phyloP scores from a whole-genome alignment of 2,113 vertebrate genomes.

The Cygnus atratus region DNA sequence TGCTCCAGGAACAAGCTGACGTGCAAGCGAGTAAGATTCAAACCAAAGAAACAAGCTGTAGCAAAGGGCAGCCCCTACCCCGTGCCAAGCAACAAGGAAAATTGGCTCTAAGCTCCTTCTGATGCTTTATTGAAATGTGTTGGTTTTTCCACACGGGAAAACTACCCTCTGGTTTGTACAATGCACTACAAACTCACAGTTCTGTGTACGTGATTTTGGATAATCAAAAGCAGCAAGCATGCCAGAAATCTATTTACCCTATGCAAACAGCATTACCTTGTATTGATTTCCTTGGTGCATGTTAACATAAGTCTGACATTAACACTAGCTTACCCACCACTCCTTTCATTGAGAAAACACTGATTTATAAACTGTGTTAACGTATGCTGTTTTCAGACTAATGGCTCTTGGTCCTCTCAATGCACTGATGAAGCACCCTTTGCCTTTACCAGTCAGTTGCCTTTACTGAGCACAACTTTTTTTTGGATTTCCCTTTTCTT shows the following conservation, averaged over 20 bases:
- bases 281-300: not conserved
- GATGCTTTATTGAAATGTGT: not conserved
- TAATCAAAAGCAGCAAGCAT: constrained; percentile 10
- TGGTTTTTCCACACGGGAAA: not conserved
- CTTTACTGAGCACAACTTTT: not conserved
- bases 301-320: constrained; percentile 32
- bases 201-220: not conserved
- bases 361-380: not conserved
- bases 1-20: not conserved
- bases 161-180: not conserved
- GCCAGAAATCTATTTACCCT: constrained; percentile 51
- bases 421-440: not conserved
- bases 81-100: not conserved
- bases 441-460: not conserved
- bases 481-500: not conserved
- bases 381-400: not conserved
- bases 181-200: not conserved
- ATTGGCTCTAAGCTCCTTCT: not conserved
- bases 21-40: not conserved
- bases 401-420: not conserved
- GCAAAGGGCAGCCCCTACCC: not conserved
- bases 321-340: not conserved
- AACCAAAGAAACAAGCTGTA: not conserved
- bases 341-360: not conserved
- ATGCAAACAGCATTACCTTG: constrained; percentile 15